These are phyloP conservation scores for Meta bourneti DNA, from an alignment of 2,888 invertebrate species.

Conservation along the genomic window DNA sequence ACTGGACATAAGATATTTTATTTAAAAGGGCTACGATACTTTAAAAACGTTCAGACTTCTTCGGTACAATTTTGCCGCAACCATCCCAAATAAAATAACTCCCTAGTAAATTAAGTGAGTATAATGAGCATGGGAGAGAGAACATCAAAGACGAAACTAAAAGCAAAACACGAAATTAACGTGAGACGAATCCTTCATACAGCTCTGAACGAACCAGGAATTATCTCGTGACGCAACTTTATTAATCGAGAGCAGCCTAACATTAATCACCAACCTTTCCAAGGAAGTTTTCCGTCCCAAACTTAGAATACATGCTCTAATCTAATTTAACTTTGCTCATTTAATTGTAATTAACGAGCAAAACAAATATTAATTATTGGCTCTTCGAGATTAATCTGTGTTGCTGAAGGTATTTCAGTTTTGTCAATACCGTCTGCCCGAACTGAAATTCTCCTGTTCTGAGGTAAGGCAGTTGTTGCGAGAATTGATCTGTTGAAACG, in stretches of 20 bases:
- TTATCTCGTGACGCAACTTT: neutral
- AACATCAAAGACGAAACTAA: too few relatives aligned
- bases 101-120: too few relatives aligned
- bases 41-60: too few relatives aligned
- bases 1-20: too few relatives aligned
- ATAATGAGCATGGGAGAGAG: too few relatives aligned
- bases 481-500: neutral
- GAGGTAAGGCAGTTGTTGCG: neutral
- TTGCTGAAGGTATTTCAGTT: neutral
- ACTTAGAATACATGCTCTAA: neutral
- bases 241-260: neutral
- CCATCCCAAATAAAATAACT: too few relatives aligned
- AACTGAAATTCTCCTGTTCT: neutral
- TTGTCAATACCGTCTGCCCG: neutral
- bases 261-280: neutral
- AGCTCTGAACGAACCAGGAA: neutral
- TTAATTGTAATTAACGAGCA: conserved; percentile 36
- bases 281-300: neutral
- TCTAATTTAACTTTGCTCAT: neutral
- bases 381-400: neutral
- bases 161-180: neutral
- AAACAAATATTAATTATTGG: conserved; percentile 16
- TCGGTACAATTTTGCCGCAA: too few relatives aligned
- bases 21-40: too few relatives aligned
- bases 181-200: neutral